phyloP scores from a whole-genome alignment of 2,888 invertebrate genomes.

The Myopa tessellatipennis region DNA sequence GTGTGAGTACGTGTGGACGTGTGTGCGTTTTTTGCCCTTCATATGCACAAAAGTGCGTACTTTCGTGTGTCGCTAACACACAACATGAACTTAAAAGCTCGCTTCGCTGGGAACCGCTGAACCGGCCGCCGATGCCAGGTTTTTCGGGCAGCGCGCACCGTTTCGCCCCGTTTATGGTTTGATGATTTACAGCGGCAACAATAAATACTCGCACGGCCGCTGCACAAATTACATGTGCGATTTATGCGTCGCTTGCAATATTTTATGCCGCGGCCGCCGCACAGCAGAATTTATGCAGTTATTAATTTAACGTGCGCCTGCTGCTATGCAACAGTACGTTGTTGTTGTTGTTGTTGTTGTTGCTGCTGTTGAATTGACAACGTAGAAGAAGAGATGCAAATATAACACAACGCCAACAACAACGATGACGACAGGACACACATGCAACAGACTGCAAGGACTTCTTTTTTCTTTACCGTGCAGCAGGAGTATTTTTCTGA shows the following conservation, averaged over 20 bases:
- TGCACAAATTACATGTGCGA: slow-evolving; percentile 62
- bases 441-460: slow-evolving; percentile 22
- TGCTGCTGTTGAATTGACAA: slow-evolving; percentile 37
- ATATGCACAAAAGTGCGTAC: neutral
- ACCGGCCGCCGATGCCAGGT: neutral
- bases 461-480: slow-evolving; percentile 3
- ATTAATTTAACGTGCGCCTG: slow-evolving; percentile 65
- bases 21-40: slow-evolving; percentile 35
- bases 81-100: neutral
- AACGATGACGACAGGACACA: slow-evolving; percentile 40
- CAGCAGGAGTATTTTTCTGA: neutral
- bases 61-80: neutral
- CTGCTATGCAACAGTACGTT: slow-evolving; percentile 40
- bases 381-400: neutral
- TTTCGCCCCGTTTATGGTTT: slow-evolving; percentile 61
- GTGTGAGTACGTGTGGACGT: slow-evolving; percentile 37
- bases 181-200: slow-evolving; percentile 66
- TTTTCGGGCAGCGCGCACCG: neutral
- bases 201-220: slow-evolving; percentile 68
- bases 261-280: slow-evolving; percentile 61
- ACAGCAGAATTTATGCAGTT: slow-evolving; percentile 68
- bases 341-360: slow-evolving; percentile 1
- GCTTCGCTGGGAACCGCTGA: neutral
- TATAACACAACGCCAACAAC: slow-evolving; percentile 15
- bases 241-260: slow-evolving; percentile 61